Base-by-base conservation (phyloP, 2,797 vertebrate species). In the Callimico goeldii region DNA sequence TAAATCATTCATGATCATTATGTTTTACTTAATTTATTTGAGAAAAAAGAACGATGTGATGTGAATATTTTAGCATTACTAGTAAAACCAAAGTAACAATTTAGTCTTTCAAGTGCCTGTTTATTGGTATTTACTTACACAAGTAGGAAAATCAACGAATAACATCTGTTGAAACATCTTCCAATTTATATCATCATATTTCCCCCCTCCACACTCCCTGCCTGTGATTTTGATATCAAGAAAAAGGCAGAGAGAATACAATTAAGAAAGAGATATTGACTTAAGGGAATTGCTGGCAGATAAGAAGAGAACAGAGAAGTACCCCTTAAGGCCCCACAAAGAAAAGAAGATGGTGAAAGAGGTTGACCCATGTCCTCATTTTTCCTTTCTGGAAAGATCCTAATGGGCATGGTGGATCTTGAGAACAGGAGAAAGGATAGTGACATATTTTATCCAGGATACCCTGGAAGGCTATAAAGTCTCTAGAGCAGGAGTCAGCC, bases 51-150 rank as follows among this genome's bases (percentile, higher is more conserved):
- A 57, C 33, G 7, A 92, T 82, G 22, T 82, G 10, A 52, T 36
- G 13, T 72, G 57, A 95, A 17, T 91, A 61, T 90, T 95, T 95
- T 91, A 80, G 46, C 33, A 79, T 93, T 75, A 58, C 30, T 61
- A 70, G 36, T 33, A 39, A 96, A 90, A 90, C 39, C 61, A 36
- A 90, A 79, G 26, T 57, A 85, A 50, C 52, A 57, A n/a, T 72
- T 14, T 80, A 79, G 5, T 77, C 24, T 90, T 86, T n/a, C 33
- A 52, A 58, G 4, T 75, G 22, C 15, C 19, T 88, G 10, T 24
- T 61, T 48, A 87, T 55, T 86, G 43, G 39, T 15, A 76, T 90
- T 85, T 70, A 86, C 77, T 82, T 85, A 64, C 11, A 57, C 20
- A 64, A 50, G 24, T 67, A 80, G 28, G 33, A 75, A 90, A 90